Evolutionary conservation across 2,797 vertebrate genomes (phyloP).

Genomic region (Intellagama lesueurii): DNA sequence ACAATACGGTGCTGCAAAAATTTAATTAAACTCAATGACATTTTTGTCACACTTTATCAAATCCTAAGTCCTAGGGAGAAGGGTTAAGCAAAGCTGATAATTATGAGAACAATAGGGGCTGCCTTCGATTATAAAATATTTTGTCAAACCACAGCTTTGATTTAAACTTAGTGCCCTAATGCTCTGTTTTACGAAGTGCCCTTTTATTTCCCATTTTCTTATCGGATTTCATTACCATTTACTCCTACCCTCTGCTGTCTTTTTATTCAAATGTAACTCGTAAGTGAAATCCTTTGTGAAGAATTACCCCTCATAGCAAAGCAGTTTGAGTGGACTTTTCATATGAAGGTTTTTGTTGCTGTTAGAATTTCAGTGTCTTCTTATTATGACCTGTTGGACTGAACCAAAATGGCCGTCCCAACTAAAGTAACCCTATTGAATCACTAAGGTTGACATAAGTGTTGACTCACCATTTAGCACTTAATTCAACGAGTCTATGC

Average conservation of each 20-base stretch:
- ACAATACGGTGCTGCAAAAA: conserved; percentile 52
- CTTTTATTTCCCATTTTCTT: conserved; percentile 38
- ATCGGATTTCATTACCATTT: conserved; percentile 22
- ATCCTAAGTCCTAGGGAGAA: conserved; percentile 18
- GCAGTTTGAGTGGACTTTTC: background rate
- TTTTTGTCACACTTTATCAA: conserved; percentile 60
- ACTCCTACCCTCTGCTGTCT: conserved; percentile 31
- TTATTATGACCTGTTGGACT: no score
- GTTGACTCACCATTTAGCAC: no score
- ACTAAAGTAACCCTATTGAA: no score
- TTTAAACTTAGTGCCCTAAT: conserved; percentile 56
- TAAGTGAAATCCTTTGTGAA: conserved; percentile 13
- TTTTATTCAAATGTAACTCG: background rate
- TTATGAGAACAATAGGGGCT: conserved; percentile 42
- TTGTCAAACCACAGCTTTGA: conserved; percentile 61
- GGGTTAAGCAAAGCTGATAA: conserved; percentile 30
- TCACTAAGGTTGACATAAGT: no score
- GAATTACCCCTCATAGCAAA: background rate
- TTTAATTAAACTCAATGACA: conserved; percentile 54
- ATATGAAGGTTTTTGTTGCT: background rate
- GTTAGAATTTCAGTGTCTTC: background rate
- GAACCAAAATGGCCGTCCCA: no score
- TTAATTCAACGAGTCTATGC: no score
- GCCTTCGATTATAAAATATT: conserved; percentile 47
- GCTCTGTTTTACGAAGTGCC: conserved; percentile 30